Percentiles rank a stretch among this genome's conserved stretches.
These are phyloP conservation scores for Cotesia chilonis DNA, from an alignment of 1,140 invertebrate species.

Conservation along the genomic window DNA sequence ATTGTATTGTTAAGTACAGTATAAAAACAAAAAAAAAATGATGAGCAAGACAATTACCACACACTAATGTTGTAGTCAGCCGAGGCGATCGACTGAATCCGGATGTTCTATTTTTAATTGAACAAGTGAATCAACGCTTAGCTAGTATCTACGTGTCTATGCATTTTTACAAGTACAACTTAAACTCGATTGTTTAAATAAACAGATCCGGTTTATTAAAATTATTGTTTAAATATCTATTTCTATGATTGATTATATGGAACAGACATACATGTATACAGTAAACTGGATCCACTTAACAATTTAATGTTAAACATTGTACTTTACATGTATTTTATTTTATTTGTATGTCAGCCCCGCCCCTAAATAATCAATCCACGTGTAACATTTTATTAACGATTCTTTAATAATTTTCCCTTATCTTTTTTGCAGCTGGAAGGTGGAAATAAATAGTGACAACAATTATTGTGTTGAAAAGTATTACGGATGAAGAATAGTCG, in stretches of 20 bases:
- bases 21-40: slow-evolving; percentile 6
- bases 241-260: no score
- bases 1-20: slow-evolving; percentile 4
- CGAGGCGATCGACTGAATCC: slow-evolving; percentile 25
- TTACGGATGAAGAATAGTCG: not conserved
- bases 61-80: slow-evolving; percentile 2
- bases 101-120: slow-evolving; percentile 38
- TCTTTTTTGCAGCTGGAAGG: slow-evolving; percentile 22
- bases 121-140: slow-evolving; percentile 35
- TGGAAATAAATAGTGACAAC: not conserved
- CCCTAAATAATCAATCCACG: slow-evolving; percentile 23
- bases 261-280: no score
- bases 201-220: not conserved
- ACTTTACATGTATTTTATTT: not conserved
- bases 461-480: not conserved
- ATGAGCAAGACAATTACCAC: slow-evolving; percentile 6
- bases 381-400: slow-evolving; percentile 15
- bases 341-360: slow-evolving; percentile 15
- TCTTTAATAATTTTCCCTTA: slow-evolving; percentile 9
- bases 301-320: no score
- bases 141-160: not conserved
- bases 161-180: not conserved
- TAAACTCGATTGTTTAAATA: not conserved
- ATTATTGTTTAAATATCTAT: no score
- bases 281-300: no score